phyloP scores from a whole-genome alignment of 2,113 vertebrate genomes.

The Dunckerocampus dactyliophorus region DNA sequence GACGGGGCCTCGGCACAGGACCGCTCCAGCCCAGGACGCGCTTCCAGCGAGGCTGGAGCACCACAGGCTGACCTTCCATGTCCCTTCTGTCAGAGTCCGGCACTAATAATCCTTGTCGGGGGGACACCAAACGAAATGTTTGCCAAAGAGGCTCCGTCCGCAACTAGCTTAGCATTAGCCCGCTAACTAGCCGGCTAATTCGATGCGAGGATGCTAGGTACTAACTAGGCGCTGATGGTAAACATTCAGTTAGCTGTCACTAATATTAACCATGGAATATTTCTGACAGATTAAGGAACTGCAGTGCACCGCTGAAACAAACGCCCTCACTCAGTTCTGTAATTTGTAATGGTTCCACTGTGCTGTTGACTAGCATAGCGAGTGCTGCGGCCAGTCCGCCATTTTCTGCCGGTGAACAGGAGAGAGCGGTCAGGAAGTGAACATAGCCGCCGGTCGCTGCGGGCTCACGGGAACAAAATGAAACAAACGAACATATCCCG shows the following conservation, averaged over 20 bases:
- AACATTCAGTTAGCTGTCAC: not conserved
- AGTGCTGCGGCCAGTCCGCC: conserved; percentile 45
- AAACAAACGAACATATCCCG: not conserved
- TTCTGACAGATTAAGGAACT: not conserved
- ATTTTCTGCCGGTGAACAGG: conserved; percentile 53
- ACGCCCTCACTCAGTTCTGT: not conserved
- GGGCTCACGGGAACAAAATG: not conserved
- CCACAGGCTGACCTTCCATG: conserved; percentile 68
- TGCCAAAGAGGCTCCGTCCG: not conserved
- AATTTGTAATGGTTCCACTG: not conserved
- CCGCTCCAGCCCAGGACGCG: conserved; percentile 89
- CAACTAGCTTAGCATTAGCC: conserved; percentile 15
- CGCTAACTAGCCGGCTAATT: conserved; percentile 21
- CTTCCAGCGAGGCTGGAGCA: conserved; percentile 87
- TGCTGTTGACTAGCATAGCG: conserved; percentile 8
- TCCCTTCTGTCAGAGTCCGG: conserved; percentile 13
- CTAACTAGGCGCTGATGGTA: conserved; percentile 7
- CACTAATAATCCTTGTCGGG: conserved; percentile 6
- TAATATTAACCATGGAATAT: no score
- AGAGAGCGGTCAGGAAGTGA: not conserved
- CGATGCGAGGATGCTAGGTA: not conserved
- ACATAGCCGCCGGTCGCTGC: conserved; percentile 25
- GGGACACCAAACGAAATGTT: conserved; percentile 21
- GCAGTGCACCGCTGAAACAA: not conserved
- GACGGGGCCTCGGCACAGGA: conserved; percentile 85